phyloP scores from a whole-genome alignment of 2,888 invertebrate species.

The Phyllotreta striolata region DNA sequence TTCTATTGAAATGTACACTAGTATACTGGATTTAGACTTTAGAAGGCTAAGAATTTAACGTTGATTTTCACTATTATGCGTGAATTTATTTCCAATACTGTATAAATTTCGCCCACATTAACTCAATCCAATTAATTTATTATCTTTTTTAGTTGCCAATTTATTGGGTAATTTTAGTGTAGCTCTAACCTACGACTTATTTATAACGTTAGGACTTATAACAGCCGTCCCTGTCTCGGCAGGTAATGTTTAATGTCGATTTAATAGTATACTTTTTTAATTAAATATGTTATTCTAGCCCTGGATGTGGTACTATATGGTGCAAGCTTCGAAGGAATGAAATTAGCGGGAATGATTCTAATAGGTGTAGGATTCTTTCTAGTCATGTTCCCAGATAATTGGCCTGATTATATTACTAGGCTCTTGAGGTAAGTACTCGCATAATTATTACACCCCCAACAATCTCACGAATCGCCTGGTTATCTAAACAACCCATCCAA shows the following conservation, averaged over 20 bases:
- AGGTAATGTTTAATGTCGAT: conserved; percentile 67
- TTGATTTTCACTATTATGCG: too few species aligned
- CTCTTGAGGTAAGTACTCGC: conserved; percentile 75
- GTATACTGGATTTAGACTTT: too few species aligned
- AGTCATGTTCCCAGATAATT: conserved; percentile 95
- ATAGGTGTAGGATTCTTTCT: conserved; percentile 91
- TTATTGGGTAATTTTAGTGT: conserved; percentile 94
- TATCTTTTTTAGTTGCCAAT: conserved; percentile 79
- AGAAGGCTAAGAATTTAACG: too few species aligned
- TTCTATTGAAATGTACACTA: too few species aligned
- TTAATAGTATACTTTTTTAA: not conserved
- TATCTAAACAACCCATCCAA: conserved; percentile 4
- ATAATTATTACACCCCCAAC: not conserved
- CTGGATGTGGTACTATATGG: conserved; percentile 86
- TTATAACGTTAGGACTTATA: conserved; percentile 92
- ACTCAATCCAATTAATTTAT: conserved; percentile 4
- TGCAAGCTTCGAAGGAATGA: conserved; percentile 92
- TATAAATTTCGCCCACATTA: not conserved
- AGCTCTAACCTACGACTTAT: conserved; percentile 91
- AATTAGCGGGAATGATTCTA: conserved; percentile 90
- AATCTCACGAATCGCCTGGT: not conserved
- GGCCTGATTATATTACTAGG: conserved; percentile 94
- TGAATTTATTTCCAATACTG: too few species aligned
- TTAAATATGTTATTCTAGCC: conserved; percentile 65
- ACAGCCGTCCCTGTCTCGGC: conserved; percentile 94